Percentiles rank a stretch among this genome's conserved stretches.
Evolutionary conservation across 2,888 invertebrate genomes (phyloP).

Genomic region (Ophion obscuratus): DNA sequence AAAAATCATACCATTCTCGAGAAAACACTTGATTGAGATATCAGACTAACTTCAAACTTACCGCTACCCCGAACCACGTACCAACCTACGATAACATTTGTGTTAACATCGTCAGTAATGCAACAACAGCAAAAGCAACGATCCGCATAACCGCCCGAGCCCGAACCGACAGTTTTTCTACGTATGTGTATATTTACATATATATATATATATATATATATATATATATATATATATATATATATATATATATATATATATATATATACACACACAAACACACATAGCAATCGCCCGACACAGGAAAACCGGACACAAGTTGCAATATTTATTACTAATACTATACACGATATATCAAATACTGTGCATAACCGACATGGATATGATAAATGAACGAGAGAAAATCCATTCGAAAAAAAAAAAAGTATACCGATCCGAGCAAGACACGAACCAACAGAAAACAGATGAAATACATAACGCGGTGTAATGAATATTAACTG

Average conservation of each 20-base stretch:
- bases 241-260: neutral
- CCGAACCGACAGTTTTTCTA: conserved; percentile 64
- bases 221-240: conserved; percentile 12
- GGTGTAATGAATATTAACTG: conserved; percentile 68
- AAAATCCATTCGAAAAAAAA: conserved; percentile 24
- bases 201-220: neutral
- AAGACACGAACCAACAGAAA: conserved; percentile 39
- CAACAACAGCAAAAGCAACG: conserved; percentile 48
- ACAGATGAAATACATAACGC: conserved; percentile 51
- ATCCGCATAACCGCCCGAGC: conserved; percentile 67
- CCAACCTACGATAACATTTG: conserved; percentile 46
- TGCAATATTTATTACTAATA: conserved; percentile 66
- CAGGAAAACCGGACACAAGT: conserved; percentile 62
- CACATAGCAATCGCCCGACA: conserved; percentile 61
- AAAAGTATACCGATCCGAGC: conserved; percentile 57
- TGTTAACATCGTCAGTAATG: conserved; percentile 62
- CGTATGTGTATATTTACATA: neutral
- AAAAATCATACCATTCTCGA: conserved; percentile 43
- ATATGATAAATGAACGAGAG: conserved; percentile 45
- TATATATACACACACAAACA: neutral
- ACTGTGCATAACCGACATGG: conserved; percentile 55
- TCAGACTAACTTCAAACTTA: conserved; percentile 22
- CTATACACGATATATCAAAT: conserved; percentile 60
- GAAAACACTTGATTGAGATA: conserved; percentile 41
- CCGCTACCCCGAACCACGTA: neutral